Evolutionary conservation across 2,888 invertebrate genomes (phyloP).

Genomic region (Pachymerium ferrugineum): DNA sequence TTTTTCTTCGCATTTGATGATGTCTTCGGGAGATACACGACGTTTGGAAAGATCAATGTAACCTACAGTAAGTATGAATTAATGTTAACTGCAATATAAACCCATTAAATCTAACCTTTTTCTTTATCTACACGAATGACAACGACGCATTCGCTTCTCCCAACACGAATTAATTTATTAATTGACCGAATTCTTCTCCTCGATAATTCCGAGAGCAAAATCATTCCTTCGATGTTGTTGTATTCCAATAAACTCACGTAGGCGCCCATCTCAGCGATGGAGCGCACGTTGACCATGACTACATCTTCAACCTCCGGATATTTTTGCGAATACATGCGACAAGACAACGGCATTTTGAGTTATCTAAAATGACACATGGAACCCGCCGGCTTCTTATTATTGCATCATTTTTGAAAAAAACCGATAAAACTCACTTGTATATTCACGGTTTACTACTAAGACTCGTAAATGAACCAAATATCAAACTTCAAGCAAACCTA

Average conservation of each 20-base stretch:
- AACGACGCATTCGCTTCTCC: constrained; percentile 97
- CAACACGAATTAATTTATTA: constrained; percentile 97
- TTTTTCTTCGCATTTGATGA: constrained; percentile 95
- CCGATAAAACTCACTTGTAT: too few relatives aligned
- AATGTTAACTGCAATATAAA: too few relatives aligned
- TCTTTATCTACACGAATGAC: constrained; percentile 99
- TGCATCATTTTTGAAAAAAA: too few relatives aligned
- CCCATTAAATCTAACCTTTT: constrained; percentile 68
- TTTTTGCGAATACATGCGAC: constrained; percentile 94
- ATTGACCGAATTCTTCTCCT: constrained; percentile 97
- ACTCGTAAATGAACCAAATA: too few relatives aligned
- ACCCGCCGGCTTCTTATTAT: too few relatives aligned
- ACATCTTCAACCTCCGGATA: constrained; percentile 99
- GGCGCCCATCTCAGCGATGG: constrained; percentile 98
- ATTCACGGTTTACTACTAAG: too few relatives aligned
- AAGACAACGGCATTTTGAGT: constrained; percentile 57
- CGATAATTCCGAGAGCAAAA: constrained; percentile 93
- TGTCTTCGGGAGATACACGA: constrained; percentile 95
- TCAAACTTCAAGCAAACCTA: too few relatives aligned
- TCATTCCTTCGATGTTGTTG: constrained; percentile 99
- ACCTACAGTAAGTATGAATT: constrained; percentile 54
- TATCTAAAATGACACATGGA: too few relatives aligned
- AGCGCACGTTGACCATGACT: constrained; percentile 96
- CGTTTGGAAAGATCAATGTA: constrained; percentile 99
- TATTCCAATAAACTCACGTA: constrained; percentile 97